Evolutionary conservation across 2,113 vertebrate genomes (phyloP), one percentile per base, ranked within the genome.

Genomic region (Pachycephala philippinensis): DNA sequence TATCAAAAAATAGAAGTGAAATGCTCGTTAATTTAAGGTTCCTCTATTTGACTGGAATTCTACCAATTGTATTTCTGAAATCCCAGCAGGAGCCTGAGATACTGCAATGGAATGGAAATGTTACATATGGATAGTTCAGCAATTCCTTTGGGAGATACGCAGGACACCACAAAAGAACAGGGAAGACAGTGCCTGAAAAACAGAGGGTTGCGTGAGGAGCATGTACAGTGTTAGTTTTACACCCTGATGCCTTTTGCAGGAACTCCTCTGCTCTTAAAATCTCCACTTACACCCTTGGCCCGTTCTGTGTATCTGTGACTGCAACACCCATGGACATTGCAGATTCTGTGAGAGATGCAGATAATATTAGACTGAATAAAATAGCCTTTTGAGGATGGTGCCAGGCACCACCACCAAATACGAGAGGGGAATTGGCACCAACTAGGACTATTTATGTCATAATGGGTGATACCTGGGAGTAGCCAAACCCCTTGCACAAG

Each of bases 61-160:
- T 81, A 92, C 86, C 86, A 64, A 20, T 57, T 75, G 76, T 81
- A 30, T 95, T 94, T 89, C 86, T 87, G 76, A 95, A 76, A 85
- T 89, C 80, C 80, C 65, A 89, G 76, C 90, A 93, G 92, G 83
- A 92, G 61, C 78, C 65, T 68, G 33, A 77, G 71, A 52, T 35
- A 7, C 72, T 74, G 88, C 60, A 42, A 22, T 3, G 52, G 64
- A 88, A 83, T 54, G 64, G 79, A 77, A 95, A 75, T 24, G 60
- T 77, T 74, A 33, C 4, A 12, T 76, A 56, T 0, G 13, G 80
- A 40, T 53, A 81, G 80, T 57, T 86, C 77, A 78, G 28, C 47
- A 49, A 2, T 72, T 94, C 92, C 56, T 87, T 49, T 53, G 88
- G 84, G 90, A 89, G 80, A 78, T 22, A 16, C 13, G 7, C 30